phyloP scores from a whole-genome alignment of 1,140 invertebrate genomes.

The Agraylea sexmaculata region DNA sequence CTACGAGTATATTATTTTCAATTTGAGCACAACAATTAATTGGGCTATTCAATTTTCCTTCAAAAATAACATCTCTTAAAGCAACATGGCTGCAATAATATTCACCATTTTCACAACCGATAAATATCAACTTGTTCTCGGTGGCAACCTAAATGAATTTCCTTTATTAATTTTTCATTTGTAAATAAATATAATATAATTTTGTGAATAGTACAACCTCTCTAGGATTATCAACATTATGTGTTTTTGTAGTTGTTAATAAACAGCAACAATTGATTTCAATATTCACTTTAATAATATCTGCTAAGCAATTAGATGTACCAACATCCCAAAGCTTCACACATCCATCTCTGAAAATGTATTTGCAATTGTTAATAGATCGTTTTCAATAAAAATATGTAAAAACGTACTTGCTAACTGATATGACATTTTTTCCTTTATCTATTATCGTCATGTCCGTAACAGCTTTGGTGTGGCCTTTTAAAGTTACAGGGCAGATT shows the following conservation, averaged over 20 bases:
- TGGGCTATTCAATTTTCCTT: conserved; percentile 31
- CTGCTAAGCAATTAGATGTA: conserved; percentile 41
- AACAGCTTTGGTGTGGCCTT: conserved; percentile 54
- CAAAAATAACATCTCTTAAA: conserved; percentile 38
- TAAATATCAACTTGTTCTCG: conserved; percentile 47
- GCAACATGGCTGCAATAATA: conserved; percentile 46
- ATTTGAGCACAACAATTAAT: conserved; percentile 40
- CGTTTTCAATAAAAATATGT: conserved; percentile 1
- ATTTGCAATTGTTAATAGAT: neutral
- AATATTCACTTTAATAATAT: conserved; percentile 35
- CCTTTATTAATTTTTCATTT: neutral
- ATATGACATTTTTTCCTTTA: conserved; percentile 59
- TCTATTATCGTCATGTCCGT: conserved; percentile 55
- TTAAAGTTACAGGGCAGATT: conserved; percentile 51
- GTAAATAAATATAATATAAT: neutral
- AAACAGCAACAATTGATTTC: conserved; percentile 34
- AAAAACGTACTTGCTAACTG: conserved; percentile 46
- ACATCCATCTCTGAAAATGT: conserved; percentile 49
- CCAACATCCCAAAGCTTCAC: conserved; percentile 62
- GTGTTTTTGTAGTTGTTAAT: conserved; percentile 23
- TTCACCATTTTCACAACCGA: conserved; percentile 51
- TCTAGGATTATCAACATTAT: conserved; percentile 30
- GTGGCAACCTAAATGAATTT: conserved; percentile 50
- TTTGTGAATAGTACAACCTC: conserved; percentile 24
- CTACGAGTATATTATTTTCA: conserved; percentile 31